phyloP scores from a whole-genome alignment of 1,140 invertebrate species.

The Scaptodrosophila lebanonensis region DNA sequence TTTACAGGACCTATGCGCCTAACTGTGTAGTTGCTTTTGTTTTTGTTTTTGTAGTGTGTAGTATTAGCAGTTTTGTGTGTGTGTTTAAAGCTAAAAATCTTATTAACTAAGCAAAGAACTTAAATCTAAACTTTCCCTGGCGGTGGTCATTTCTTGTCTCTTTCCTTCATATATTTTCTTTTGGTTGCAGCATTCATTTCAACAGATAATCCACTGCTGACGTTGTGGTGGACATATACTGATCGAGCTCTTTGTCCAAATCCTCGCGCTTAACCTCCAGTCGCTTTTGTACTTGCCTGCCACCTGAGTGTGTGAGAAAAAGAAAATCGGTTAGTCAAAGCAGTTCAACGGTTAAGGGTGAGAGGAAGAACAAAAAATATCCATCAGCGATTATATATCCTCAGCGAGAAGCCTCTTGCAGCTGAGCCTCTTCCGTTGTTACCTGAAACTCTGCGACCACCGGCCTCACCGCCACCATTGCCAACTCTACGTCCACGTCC shows the following conservation, averaged over 20 bases:
- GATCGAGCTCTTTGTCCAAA: slow-evolving; percentile 71
- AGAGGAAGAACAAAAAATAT: not conserved
- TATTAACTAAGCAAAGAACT: slow-evolving; percentile 39
- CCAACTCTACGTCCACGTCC: slow-evolving; percentile 29
- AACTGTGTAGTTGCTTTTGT: no score
- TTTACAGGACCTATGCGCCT: no score
- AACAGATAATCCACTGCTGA: slow-evolving; percentile 65
- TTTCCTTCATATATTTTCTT: slow-evolving; percentile 11
- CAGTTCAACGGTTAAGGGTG: not conserved
- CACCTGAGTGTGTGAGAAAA: not conserved
- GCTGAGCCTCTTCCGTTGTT: slow-evolving; percentile 61
- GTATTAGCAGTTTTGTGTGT: not conserved
- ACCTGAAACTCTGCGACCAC: slow-evolving; percentile 58
- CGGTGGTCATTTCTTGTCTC: slow-evolving; percentile 24
- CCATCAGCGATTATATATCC: no score
- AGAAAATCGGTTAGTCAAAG: slow-evolving; percentile 5
- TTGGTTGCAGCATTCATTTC: slow-evolving; percentile 33
- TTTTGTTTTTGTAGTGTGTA: no score
- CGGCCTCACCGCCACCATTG: not conserved
- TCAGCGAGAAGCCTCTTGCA: slow-evolving; percentile 5
- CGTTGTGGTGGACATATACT: slow-evolving; percentile 76
- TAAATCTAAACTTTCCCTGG: slow-evolving; percentile 31
- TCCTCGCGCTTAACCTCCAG: slow-evolving; percentile 67
- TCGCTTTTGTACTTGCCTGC: slow-evolving; percentile 39
- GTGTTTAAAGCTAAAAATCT: slow-evolving; percentile 18